Conservation (phyloP, 2,113 vertebrate species). For the Peucedramus taeniatus region DNA sequence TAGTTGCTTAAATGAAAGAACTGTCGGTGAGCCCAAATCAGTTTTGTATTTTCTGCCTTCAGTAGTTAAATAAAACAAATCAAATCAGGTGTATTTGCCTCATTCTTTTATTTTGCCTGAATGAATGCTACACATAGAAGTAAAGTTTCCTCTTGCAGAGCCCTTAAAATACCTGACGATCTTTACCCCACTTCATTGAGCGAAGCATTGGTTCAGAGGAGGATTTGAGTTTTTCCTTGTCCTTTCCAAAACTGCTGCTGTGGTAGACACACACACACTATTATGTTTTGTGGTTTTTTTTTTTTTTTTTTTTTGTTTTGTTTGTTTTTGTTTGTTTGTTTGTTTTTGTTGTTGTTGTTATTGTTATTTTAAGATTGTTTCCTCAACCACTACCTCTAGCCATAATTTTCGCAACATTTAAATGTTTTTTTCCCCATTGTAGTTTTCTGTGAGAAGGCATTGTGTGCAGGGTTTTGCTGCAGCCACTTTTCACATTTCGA, state of each 20-base stretch:
- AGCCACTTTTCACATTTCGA: background rate
- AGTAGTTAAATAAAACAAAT: background rate
- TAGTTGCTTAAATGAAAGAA: background rate
- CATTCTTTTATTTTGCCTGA: background rate
- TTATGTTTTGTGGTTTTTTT: background rate
- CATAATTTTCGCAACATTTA: background rate
- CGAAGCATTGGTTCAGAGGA: background rate
- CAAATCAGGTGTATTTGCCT: background rate
- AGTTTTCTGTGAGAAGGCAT: background rate
- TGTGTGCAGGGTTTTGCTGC: background rate
- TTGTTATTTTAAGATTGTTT: background rate
- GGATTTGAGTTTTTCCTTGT: background rate
- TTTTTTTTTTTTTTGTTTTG: background rate
- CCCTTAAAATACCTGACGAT: background rate
- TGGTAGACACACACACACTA: background rate
- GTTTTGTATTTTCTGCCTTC: background rate
- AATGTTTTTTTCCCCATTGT: background rate
- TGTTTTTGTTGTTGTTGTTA: too few species aligned
- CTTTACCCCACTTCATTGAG: background rate
- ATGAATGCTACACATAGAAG: background rate
- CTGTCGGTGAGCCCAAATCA: background rate
- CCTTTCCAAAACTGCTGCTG: background rate
- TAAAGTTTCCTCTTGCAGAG: background rate
- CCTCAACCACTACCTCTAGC: background rate
- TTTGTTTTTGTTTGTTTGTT: background rate